phyloP scores from a whole-genome alignment of 2,888 invertebrate genomes.

The Chrysotoxum bicinctum region DNA sequence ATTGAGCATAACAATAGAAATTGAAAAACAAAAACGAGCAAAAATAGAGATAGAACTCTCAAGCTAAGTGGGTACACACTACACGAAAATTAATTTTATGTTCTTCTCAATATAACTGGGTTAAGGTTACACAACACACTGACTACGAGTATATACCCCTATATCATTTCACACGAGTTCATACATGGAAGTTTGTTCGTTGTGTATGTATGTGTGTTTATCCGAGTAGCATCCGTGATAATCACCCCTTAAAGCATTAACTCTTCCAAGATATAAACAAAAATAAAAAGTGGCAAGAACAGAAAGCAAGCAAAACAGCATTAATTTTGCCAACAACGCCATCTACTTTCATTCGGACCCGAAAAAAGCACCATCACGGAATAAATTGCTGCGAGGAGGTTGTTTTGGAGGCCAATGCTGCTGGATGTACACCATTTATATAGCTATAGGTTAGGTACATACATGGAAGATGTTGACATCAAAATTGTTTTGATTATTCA shows the following conservation, averaged over 20 bases:
- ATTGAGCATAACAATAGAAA: conserved; percentile 19
- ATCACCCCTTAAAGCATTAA: conserved; percentile 28
- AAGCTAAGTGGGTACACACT: conserved; percentile 16
- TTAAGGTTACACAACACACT: conserved; percentile 14
- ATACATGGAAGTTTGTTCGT: not conserved
- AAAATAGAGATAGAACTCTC: not conserved
- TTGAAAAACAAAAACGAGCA: not conserved
- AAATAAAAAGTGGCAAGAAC: conserved; percentile 16
- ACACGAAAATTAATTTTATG: conserved; percentile 25
- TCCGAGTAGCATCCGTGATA: conserved; percentile 26
- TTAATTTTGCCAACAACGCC: conserved; percentile 16
- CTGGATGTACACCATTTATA: not conserved
- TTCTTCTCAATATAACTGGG: conserved; percentile 8
- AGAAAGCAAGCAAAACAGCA: conserved; percentile 8
- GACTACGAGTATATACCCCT: not conserved
- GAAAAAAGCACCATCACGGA: conserved; percentile 2
- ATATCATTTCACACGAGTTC: not conserved
- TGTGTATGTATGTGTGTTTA: not conserved
- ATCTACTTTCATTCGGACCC: conserved; percentile 3
- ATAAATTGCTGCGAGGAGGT: conserved; percentile 11
- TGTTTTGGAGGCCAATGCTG: conserved; percentile 11
- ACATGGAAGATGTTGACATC: conserved; percentile 3
- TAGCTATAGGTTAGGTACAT: not conserved
- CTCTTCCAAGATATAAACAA: conserved; percentile 36
- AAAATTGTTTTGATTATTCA: conserved; percentile 16